These are phyloP conservation scores for Pissodes strobi DNA, from an alignment of 1,140 invertebrate species.

Conservation along the genomic window DNA sequence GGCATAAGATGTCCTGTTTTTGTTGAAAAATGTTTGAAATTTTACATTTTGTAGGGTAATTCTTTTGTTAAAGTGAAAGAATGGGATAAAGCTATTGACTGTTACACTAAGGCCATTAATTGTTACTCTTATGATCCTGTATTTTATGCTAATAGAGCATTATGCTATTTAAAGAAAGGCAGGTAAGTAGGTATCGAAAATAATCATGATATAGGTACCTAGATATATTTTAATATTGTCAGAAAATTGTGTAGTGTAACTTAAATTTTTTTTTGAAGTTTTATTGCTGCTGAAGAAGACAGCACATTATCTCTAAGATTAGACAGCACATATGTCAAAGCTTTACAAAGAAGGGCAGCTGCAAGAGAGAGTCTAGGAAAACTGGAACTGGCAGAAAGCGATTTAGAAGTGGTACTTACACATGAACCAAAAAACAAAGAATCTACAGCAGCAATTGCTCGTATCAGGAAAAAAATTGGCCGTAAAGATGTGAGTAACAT, in stretches of 20 bases:
- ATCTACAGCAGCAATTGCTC: constrained; percentile 62
- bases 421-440: constrained; percentile 74
- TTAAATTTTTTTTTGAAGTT: constrained; percentile 67
- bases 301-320: constrained; percentile 72
- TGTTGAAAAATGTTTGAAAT: too few species aligned
- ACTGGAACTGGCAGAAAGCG: constrained; percentile 66
- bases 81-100: constrained; percentile 78
- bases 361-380: constrained; percentile 68
- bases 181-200: constrained; percentile 62
- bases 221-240: too few species aligned
- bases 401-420: constrained; percentile 68
- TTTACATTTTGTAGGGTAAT: constrained; percentile 71
- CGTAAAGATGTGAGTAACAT: constrained; percentile 11
- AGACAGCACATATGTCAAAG: constrained; percentile 79
- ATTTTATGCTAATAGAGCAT: constrained; percentile 84
- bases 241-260: too few species aligned
- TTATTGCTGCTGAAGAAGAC: constrained; percentile 75
- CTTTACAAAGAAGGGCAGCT: constrained; percentile 73
- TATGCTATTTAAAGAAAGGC: constrained; percentile 83
- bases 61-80: constrained; percentile 75
- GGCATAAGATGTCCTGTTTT: too few species aligned
- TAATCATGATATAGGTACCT: too few species aligned
- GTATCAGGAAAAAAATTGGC: constrained; percentile 63
- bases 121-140: constrained; percentile 78
- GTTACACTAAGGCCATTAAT: constrained; percentile 79